Evolutionary conservation across 1,140 invertebrate species (phyloP).

Genomic region (Zaprionus tsacasi): DNA sequence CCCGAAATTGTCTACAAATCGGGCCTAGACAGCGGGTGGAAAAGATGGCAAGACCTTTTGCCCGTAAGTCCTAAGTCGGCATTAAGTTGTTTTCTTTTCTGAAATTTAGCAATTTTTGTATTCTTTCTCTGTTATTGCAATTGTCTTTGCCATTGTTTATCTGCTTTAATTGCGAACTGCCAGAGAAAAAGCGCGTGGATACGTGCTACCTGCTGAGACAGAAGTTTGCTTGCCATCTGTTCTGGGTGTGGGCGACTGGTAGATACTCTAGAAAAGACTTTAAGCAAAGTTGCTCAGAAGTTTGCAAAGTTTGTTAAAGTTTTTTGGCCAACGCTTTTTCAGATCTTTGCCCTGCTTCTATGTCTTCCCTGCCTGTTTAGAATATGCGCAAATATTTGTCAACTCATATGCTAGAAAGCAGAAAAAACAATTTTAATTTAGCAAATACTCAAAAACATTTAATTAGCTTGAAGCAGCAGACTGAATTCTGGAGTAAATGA

Average conservation of each 20-base stretch:
- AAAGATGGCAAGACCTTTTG: background rate
- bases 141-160: slow-evolving; percentile 74
- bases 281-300: background rate
- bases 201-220: background rate
- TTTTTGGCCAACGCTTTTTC: background rate
- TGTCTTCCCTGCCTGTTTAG: background rate
- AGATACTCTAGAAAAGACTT: background rate
- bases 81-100: slow-evolving; percentile 69
- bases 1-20: slow-evolving; percentile 2
- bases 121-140: slow-evolving; percentile 58
- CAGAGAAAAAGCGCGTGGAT: slow-evolving; percentile 15
- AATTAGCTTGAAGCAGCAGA: slow-evolving; percentile 39
- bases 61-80: slow-evolving; percentile 56
- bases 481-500: background rate
- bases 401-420: background rate
- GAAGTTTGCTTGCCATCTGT: background rate
- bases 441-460: slow-evolving; percentile 50
- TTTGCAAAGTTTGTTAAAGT: background rate
- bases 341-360: background rate
- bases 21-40: background rate
- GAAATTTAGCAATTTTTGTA: slow-evolving; percentile 66
- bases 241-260: background rate
- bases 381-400: slow-evolving; percentile 32
- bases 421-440: slow-evolving; percentile 34
- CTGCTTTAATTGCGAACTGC: slow-evolving; percentile 71